Evolutionary conservation across 2,797 vertebrate genomes (phyloP), one percentile per base, ranked within the genome.

Genomic region (Percopsis omiscomaycus): DNA sequence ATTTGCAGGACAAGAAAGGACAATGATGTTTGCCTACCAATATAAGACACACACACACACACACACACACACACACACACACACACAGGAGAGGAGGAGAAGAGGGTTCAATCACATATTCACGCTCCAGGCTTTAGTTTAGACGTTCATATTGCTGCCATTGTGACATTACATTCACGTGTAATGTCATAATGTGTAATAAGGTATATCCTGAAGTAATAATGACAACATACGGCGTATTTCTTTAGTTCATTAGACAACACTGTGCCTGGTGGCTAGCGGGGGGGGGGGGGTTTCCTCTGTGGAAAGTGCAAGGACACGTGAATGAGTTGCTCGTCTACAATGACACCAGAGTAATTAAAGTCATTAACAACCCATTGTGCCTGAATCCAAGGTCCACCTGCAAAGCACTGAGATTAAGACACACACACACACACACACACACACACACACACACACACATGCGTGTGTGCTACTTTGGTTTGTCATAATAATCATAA

Each of bases 351-450:
- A 22, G 15, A 30, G 30, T 9, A 28, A 55, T 27, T 32, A n/a
- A 32, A 46, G 27, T 51, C 50, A 75, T 63, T 63, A 58, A 69
- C 55, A 64, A 15, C n/a, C 53, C 30, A 50, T 55, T 30, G 60
- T 54, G 50, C 22, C 22, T 56, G 70, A 68, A 14, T n/a, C 3
- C 30, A 52, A 27, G 32, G 32, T 37, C 32, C 32, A 28, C 45
- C 29, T 16, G 59, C 51, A 0, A 2, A 28, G 11, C 59, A 12
- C 14, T 13, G 11, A 71, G 27, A 13, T 22, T 32, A 15, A 53
- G 1, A 59, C 32, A 16, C 54, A 10, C 29, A 49, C 32, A 63
- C 55, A 60, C 16, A 14, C 22, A 5, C 27, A 11, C 13, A 46
- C 22, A 29, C 51, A 55, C 12, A 54, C 32, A 52, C 47, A 60